These are phyloP conservation scores for Ricordea florida DNA, from an alignment of 92 coral and sea anemone genomes.

Conservation along the genomic window DNA sequence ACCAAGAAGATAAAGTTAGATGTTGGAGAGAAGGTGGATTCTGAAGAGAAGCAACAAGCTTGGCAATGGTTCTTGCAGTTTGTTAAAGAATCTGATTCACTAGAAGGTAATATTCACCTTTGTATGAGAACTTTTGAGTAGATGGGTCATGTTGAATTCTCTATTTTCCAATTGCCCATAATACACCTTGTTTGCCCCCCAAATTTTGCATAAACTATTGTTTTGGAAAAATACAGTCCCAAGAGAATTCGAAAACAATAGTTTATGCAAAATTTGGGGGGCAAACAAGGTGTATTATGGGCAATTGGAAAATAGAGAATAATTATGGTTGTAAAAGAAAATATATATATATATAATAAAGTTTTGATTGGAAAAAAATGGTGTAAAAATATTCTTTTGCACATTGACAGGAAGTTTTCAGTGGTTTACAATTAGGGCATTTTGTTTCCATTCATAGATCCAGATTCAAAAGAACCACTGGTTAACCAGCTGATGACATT, in stretches of 20 bases:
- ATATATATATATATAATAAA: neutral
- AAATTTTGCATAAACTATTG: too few relatives aligned
- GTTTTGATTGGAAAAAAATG: neutral
- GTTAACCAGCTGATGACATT: slow-evolving; percentile 37
- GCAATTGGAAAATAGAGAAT: neutral
- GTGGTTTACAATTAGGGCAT: slow-evolving; percentile 3
- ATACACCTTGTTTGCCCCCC: neutral
- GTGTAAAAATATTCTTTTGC: neutral
- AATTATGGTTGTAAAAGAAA: neutral
- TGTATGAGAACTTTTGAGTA: neutral
- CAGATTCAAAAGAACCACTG: slow-evolving; percentile 8
- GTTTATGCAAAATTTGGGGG: too few relatives aligned
- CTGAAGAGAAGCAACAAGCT: slow-evolving; percentile 7
- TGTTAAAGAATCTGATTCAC: slow-evolving; percentile 16
- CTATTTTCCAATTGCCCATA: neutral
- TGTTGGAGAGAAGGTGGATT: too few relatives aligned
- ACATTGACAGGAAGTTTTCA: slow-evolving; percentile 3
- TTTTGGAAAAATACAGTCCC: too few relatives aligned
- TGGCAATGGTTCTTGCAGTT: slow-evolving; percentile 46
- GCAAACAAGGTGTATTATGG: neutral
- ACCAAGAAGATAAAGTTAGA: slow-evolving; percentile 9
- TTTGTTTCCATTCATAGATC: neutral
- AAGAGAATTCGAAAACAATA: too few relatives aligned
- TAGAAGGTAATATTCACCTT: slow-evolving; percentile 17
- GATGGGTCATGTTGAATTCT: neutral